A percentile compares a stretch with the other conserved stretches of the same genome.
phyloP scores from a whole-genome alignment of 2,797 vertebrate genomes.

The Antrozous pallidus region DNA sequence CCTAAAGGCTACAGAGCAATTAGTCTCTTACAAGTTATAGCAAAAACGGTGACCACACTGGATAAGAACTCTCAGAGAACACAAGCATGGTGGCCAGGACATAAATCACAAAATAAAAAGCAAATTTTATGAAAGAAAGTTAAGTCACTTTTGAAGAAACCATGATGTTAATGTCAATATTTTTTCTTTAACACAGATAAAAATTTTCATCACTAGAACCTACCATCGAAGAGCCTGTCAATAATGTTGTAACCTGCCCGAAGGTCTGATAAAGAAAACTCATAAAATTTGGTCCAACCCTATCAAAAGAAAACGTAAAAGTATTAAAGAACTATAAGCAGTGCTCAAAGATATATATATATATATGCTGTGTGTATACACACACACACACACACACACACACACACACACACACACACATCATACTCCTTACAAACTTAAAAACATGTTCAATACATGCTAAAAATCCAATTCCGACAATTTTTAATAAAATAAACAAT shows the following conservation, averaged over 20 bases:
- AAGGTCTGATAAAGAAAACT: conserved; percentile 96
- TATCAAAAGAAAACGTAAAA: conserved; percentile 76
- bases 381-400: neutral
- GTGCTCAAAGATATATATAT: neutral
- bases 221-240: conserved; percentile 94
- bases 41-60: neutral
- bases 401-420: neutral
- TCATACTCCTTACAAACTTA: neutral
- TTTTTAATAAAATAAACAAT: conserved; percentile 16
- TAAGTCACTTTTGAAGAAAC: neutral
- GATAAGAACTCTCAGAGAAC: neutral
- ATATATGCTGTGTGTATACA: too few relatives aligned
- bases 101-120: neutral
- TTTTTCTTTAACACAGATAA: neutral
- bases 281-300: conserved; percentile 99
- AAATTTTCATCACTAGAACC: conserved; percentile 63
- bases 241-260: conserved; percentile 96
- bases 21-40: neutral
- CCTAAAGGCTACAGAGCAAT: neutral
- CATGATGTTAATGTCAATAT: neutral
- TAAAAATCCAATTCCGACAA: conserved; percentile 12
- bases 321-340: conserved; percentile 38
- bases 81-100: neutral
- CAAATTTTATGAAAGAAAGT: neutral
- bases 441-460: neutral